Evolutionary conservation across 2,113 vertebrate genomes (phyloP), one percentile per base, ranked within the genome.

Genomic region (Aegithalos caudatus): DNA sequence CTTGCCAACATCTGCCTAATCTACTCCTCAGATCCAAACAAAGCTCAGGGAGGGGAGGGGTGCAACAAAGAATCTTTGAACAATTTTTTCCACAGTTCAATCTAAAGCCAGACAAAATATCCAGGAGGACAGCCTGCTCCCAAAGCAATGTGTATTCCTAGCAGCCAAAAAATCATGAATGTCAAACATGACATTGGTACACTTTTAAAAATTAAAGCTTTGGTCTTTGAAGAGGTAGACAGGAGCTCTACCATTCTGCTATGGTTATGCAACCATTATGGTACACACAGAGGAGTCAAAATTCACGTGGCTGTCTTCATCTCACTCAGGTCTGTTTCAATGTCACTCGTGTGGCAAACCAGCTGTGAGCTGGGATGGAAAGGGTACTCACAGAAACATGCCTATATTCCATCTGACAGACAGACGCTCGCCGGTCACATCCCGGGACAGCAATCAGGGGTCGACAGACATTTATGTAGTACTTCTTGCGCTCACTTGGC

Each of bases 381-480:
- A 65, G 28, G 13, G 20, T 86, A 94, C 98, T 97, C 90, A 98
- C 98, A 12, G 81, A 56, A 17, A 88, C 56, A 2, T 10, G 97
- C 2, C 25, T 86, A 23, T 98, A 99, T 16, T 97, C 95, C 97
- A 98, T 98, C 98, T 99, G 98, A 69, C 99, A 99, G 50, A 98
- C 98, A 0, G 99, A 98, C 0, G 99, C 98, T 3, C 96, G 96
- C 3, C 98, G 98, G 89, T 99, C 99, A 6, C 99, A 99, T 80
- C 99, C 99, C 0, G 82, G 87, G 24, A 99, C 98, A 0, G 98
- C 96, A 44, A 96, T 97, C 88, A 99, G 96, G 0, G 99, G 98
- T 6, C 98, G 98, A 47, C 99, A 99, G 35, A 99, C 93, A 2
- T 99, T 99, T 88, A 99, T 98, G 97, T 99, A 99, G 92, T 99